Conservation (phyloP, 2,888 invertebrate genomes). For the Xestobium rufovillosum region DNA sequence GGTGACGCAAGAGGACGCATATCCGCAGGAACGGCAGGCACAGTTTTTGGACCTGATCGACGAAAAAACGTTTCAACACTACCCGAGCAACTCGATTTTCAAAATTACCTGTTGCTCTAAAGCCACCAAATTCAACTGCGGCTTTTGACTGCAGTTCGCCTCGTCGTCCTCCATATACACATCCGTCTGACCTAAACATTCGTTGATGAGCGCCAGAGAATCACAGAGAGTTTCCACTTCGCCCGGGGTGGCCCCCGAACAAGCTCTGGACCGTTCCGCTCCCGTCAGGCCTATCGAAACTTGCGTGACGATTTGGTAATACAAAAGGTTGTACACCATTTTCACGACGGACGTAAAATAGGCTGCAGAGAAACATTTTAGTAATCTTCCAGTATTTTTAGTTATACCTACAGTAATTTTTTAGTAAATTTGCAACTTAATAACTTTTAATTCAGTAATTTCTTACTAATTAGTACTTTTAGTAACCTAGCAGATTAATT, state of each 20-base stretch:
- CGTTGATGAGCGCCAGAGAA: conserved; percentile 43
- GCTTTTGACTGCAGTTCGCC: conserved; percentile 19
- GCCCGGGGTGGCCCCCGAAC: conserved; percentile 26
- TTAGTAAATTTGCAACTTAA: too few species aligned
- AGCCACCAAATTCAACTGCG: conserved; percentile 38
- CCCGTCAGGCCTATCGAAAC: conserved; percentile 62
- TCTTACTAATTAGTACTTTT: too few species aligned
- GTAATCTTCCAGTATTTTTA: too few species aligned
- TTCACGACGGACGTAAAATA: conserved; percentile 84
- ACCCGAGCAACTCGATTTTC: not conserved
- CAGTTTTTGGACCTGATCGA: conserved; percentile 60
- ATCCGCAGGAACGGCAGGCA: conserved; percentile 80
- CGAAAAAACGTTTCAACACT: conserved; percentile 2
- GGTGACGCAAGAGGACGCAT: conserved; percentile 64
- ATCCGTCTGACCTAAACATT: conserved; percentile 48
- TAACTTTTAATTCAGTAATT: too few species aligned
- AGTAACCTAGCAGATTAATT: too few species aligned
- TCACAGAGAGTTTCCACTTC: conserved; percentile 38
- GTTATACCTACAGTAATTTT: not conserved
- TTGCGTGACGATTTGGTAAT: conserved; percentile 82
- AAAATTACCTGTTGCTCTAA: conserved; percentile 41
- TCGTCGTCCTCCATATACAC: conserved; percentile 54
- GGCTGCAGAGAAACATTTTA: conserved; percentile 55
- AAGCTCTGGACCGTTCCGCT: conserved; percentile 51
- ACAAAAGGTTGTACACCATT: conserved; percentile 79